Conservation (phyloP, 92 coral and sea anemone genomes). For the Palythoa grandiflora region DNA sequence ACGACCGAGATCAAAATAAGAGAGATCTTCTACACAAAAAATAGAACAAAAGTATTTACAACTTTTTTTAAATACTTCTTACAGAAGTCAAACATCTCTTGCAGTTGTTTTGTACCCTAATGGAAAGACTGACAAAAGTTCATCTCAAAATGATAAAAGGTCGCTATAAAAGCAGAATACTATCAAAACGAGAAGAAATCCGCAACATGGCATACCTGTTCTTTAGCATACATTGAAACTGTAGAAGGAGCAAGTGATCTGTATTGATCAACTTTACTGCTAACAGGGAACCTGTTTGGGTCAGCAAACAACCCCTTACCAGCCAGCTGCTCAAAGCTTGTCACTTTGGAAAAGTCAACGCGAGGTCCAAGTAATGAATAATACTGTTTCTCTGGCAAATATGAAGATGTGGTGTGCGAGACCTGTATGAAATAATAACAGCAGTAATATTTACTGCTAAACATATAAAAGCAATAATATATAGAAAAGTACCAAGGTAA, state of each 20-base stretch:
- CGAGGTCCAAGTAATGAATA: neutral
- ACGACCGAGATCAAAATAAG: neutral
- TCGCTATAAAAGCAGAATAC: neutral
- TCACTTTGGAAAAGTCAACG: slow-evolving; percentile 29
- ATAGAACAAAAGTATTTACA: no score
- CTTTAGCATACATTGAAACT: neutral
- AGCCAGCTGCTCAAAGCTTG: slow-evolving; percentile 27
- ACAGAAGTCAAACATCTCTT: no score
- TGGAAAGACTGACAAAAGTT: no score
- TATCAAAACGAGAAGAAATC: neutral
- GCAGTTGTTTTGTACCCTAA: no score
- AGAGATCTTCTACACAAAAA: no score
- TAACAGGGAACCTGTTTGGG: slow-evolving; percentile 3
- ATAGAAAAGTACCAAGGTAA: no score
- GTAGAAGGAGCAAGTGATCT: neutral
- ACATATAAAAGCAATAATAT: no score
- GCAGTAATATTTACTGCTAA: neutral
- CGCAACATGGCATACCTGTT: slow-evolving; percentile 5
- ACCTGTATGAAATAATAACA: neutral
- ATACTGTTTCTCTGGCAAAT: slow-evolving; percentile 1
- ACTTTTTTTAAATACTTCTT: no score
- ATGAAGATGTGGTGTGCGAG: neutral
- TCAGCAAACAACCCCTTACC: slow-evolving; percentile 38
- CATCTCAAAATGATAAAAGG: neutral
- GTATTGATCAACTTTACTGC: slow-evolving; percentile 12